Base-by-base conservation (phyloP, 35 echinoderm and acorn worm species). In the Holothuria glaberrima region DNA sequence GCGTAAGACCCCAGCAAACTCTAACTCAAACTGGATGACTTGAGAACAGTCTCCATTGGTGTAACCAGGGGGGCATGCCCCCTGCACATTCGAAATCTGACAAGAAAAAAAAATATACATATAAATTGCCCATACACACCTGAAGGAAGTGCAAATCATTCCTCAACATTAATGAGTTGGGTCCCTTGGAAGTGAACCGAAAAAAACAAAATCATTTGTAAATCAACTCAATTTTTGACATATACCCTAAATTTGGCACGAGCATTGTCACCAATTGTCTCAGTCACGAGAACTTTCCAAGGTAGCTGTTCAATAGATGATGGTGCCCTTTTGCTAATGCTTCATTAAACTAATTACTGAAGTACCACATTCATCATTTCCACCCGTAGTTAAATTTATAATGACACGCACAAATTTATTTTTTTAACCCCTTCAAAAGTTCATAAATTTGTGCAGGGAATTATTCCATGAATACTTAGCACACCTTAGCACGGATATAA, bases 241-340 rank as follows among this genome's bases (percentile, higher is more conserved):
- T 65, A 64, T 64, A 4, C 26, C 60, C 60, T 64, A 64, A 64
- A 64, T 65, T 65, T 65, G 62, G 62, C 62, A 12, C 17, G 62
- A 28, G 62, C 17, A 65, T 65, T 65, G 62, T 28, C 9, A 16
- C 17, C 62, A 65, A 18, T 65, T 65, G 10, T 65, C 62, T 65
- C 3, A 65, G 62, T 65, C 62, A 7, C 62, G 17, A 65, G 62
- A 71, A 18, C 68, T n/a, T n/a, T n/a, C n/a, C n/a, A n/a, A n/a
- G n/a, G n/a, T n/a, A n/a, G n/a, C n/a, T 71, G 68, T 71, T 71
- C 68, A 26, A 71, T 71, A 71, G 68, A 71, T 0, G 68, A 71
- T 71, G 27, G 68, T 22, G 12, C 68, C 68, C 28, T 2, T 71
- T 71, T 71, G 68, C 68, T 71, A 71, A 71, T 71, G 68, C 12